Evolutionary conservation across 1,140 invertebrate genomes (phyloP), one percentile per base, ranked within the genome.

Genomic region (Xylocopa sonorina): DNA sequence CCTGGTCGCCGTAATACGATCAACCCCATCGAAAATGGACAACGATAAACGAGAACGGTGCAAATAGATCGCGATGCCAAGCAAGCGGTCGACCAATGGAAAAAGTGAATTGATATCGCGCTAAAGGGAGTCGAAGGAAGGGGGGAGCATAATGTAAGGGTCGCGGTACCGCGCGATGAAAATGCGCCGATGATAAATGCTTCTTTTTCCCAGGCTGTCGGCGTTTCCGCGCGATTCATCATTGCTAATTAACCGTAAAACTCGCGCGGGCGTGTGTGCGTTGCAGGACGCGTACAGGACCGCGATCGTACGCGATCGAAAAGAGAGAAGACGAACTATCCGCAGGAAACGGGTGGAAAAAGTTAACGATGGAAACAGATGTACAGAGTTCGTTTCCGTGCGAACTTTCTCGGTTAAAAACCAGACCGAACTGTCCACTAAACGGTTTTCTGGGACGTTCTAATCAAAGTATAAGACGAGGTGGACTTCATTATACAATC

Each of bases 171-270:
- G 55, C 46, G 4, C 41, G 83, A 80, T 80, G 72, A 84, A 84
- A 84, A 84, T 60, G 41, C 29, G 27, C 48, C 72, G 51, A 64
- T 80, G 84, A 86, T 85, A 80, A 86, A 86, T 86, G 76, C 55
- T 71, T 21, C 43, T 51, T 84, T 84, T 80, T 83, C 53, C 14
- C 43, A 48, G 43, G 51, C 77, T 62, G 63, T 53, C 69, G 68
- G 57, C 75, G 81, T 75, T 74, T 48, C 64, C 41, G 41, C 34
- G 32, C 83, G 78, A 84, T 84, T 77, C 50, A 84, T 84, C 82
- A 84, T 72, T 68, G 78, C 53, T 84, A 84, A 84, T 84, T 84
- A 84, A 69, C 72, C 78, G 69, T 81, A 41, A 84, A 84, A 84
- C 60, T 62, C 24, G 62, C 18, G 16, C 53, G 29, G 57, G 60